A percentile compares a stretch with the other conserved stretches of the same genome.
phyloP scores from a whole-genome alignment of 1,140 invertebrate genomes.

The Drosophila busckii region DNA sequence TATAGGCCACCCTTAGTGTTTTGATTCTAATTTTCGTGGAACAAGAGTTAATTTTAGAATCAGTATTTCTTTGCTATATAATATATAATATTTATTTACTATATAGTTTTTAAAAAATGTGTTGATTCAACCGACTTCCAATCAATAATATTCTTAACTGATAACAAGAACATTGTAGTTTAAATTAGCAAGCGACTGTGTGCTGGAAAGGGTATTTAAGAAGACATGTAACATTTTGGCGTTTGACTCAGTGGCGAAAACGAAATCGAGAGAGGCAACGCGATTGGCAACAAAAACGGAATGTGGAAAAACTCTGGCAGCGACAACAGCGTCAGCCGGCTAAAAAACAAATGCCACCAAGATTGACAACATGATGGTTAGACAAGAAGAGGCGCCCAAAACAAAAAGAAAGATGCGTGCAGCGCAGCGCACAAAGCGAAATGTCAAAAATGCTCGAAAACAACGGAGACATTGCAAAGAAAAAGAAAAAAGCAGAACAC shows the following conservation, averaged over 20 bases:
- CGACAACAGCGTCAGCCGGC: too few species aligned
- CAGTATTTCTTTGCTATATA: too few species aligned
- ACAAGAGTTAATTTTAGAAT: too few species aligned
- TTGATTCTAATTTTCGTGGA: too few species aligned
- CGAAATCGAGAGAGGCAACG: slow-evolving; percentile 31
- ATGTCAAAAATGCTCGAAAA: slow-evolving; percentile 71
- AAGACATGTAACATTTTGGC: slow-evolving; percentile 19
- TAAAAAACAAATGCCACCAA: slow-evolving; percentile 67
- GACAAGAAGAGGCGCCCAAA: slow-evolving; percentile 69
- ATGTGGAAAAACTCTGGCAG: slow-evolving; percentile 46
- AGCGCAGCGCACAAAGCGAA: slow-evolving; percentile 55
- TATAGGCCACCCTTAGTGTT: too few species aligned
- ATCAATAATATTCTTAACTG: too few species aligned
- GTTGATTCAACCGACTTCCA: too few species aligned
- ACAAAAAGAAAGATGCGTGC: slow-evolving; percentile 73
- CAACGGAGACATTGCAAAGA: slow-evolving; percentile 13
- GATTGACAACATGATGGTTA: slow-evolving; percentile 75
- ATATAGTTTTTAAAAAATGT: too few species aligned
- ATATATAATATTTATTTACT: too few species aligned
- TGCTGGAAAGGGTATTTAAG: too few species aligned
- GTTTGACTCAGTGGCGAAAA: slow-evolving; percentile 8
- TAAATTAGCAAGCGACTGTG: too few species aligned
- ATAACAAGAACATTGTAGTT: too few species aligned
- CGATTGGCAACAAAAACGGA: slow-evolving; percentile 31
- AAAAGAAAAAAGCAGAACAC: slow-evolving; percentile 15